Conservation (phyloP, 2,113 vertebrate genomes). For the Andinoacara biseriatus region DNA sequence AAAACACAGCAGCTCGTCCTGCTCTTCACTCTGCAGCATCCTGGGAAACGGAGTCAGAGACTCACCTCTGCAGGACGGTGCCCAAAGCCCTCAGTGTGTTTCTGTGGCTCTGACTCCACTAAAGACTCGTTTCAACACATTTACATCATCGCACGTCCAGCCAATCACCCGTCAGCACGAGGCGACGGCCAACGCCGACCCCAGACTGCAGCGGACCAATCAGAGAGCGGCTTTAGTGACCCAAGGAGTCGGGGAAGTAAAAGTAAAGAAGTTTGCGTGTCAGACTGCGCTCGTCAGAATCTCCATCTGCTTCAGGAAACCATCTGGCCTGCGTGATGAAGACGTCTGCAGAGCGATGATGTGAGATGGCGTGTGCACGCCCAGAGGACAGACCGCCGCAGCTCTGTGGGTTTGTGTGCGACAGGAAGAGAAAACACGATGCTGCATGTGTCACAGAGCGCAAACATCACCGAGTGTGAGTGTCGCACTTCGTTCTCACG, state of each 20-base stretch:
- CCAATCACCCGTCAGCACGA: constrained; percentile 33
- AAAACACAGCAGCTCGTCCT: background rate
- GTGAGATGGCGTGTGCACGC: constrained; percentile 27
- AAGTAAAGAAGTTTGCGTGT: background rate
- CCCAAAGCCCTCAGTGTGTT: background rate
- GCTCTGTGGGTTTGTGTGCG: background rate
- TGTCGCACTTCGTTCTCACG: background rate
- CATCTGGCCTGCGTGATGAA: constrained; percentile 10
- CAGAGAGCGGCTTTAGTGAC: background rate
- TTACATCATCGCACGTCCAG: background rate
- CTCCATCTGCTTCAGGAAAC: constrained; percentile 42
- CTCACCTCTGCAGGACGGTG: background rate
- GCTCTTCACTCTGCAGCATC: background rate
- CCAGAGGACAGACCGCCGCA: background rate
- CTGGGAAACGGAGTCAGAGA: background rate
- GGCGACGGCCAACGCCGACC: background rate
- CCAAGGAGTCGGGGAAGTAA: background rate
- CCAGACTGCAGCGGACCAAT: constrained; percentile 11
- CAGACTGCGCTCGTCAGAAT: background rate
- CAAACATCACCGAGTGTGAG: background rate
- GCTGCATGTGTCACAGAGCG: background rate
- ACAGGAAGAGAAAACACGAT: background rate
- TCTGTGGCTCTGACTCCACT: background rate
- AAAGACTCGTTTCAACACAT: background rate
- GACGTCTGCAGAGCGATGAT: background rate